A percentile compares a stretch with the other conserved stretches of the same genome.
These are phyloP conservation scores for Mythimna lalbum DNA, from an alignment of 2,888 invertebrate genomes.

Conservation along the genomic window DNA sequence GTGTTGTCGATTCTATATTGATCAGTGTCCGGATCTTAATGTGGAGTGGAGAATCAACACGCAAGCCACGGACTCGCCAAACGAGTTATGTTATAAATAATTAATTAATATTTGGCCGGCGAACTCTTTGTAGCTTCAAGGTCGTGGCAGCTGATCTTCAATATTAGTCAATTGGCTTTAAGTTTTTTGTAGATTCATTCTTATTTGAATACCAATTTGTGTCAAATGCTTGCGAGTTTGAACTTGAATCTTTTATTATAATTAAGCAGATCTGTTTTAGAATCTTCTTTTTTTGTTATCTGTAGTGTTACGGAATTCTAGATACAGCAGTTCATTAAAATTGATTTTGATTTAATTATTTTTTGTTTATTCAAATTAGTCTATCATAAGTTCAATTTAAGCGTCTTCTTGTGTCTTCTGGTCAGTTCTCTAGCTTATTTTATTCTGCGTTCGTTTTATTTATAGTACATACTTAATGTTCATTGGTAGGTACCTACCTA, in stretches of 20 bases:
- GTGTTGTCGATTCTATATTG: conserved; percentile 53
- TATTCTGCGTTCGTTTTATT: neutral
- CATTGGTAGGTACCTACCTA: no score
- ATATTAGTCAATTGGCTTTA: conserved; percentile 66
- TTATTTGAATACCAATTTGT: conserved; percentile 55
- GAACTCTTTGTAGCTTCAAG: conserved; percentile 84
- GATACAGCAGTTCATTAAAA: neutral
- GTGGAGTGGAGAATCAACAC: conserved; percentile 78
- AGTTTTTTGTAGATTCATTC: conserved; percentile 61
- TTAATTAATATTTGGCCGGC: conserved; percentile 87
- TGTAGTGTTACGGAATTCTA: conserved; percentile 3
- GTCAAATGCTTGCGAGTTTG: conserved; percentile 36
- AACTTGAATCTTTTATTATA: conserved; percentile 26
- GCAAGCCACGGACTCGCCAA: conserved; percentile 80
- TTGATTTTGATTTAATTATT: neutral
- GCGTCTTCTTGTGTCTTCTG: neutral
- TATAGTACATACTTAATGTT: neutral
- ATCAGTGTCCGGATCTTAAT: conserved; percentile 66
- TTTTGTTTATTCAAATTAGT: neutral
- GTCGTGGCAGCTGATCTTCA: conserved; percentile 73
- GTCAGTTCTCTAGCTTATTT: neutral
- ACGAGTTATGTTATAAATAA: conserved; percentile 86
- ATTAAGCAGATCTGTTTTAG: conserved; percentile 4
- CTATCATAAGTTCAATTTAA: neutral
- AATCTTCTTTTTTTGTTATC: conserved; percentile 12